These are phyloP conservation scores for Terebella lapidaria DNA, from an alignment of 2,888 invertebrate genomes.

Conservation along the genomic window DNA sequence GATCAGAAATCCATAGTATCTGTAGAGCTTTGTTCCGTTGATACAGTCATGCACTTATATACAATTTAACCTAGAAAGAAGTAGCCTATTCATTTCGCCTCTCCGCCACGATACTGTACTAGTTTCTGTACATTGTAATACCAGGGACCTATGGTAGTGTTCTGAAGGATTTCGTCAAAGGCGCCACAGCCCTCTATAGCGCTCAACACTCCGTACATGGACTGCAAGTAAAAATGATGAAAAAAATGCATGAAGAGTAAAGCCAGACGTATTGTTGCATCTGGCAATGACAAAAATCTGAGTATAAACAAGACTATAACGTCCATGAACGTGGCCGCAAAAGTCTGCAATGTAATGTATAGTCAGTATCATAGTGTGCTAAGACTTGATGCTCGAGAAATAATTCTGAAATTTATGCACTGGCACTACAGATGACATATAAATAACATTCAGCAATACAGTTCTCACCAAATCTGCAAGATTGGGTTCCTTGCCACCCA, in stretches of 20 bases:
- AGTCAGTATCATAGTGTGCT: background rate
- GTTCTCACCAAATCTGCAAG: constrained; percentile 74
- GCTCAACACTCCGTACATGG: constrained; percentile 82
- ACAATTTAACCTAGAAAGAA: no score
- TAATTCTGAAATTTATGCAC: no score
- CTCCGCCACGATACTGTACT: background rate
- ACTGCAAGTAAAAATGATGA: constrained; percentile 43
- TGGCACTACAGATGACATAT: no score
- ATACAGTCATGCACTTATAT: no score
- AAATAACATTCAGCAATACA: no score
- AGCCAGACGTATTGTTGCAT: no score
- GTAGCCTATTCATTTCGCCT: no score
- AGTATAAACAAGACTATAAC: background rate
- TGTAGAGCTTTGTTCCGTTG: no score
- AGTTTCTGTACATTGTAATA: constrained; percentile 67
- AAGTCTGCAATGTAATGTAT: background rate
- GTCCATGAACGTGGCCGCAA: background rate
- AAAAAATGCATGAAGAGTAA: no score
- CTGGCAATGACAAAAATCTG: background rate
- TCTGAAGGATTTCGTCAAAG: constrained; percentile 71
- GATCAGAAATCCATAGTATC: no score
- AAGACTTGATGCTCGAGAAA: background rate
- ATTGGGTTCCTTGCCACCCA: constrained; percentile 82
- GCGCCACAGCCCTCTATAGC: constrained; percentile 91
- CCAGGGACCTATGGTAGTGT: constrained; percentile 73